Base-by-base conservation (phyloP, 1,140 invertebrate species). In the Lutraria rhynchaena region DNA sequence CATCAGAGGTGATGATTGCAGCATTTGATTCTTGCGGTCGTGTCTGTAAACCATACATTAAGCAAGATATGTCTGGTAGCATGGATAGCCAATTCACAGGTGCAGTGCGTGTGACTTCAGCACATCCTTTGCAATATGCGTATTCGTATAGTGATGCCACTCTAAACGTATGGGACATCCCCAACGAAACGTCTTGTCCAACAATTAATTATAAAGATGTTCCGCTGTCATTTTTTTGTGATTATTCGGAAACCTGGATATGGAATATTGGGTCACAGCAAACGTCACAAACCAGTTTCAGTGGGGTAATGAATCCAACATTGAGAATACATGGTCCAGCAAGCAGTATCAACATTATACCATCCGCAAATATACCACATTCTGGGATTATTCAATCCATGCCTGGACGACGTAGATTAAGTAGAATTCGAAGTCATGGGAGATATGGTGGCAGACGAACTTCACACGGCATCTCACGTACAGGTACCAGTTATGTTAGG, bases 1-100 rank as follows among this genome's bases (percentile, higher is more conserved):
- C 57, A 19, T 63, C 82, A 29, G 81, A 87, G 37, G 81, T 74
- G 0, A 74, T 84, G 11, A 31, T 87, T 22, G 63, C 80, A 35
- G 86, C 83, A 3, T 81, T 81, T 65, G 86, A 87, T 63, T 75
- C 69, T 11, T 87, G 86, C 46, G 83, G 86, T 13, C 41, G 83
- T 4, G 78, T 85, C 17, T 87, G 86, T 61, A 78, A 49, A n/a
- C 61, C 80, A 27, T 85, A 77, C 49, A 82, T 80, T 37, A 82
- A 58, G 17, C 27, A 70, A 13, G 51, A 31, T 15, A 55, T 49
- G 9, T 37, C 57, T 15, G 76, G 65, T 13, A 37, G 49, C 2
- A 37, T 41, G 31, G 82, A 78, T 22, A 70, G 73, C 37, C 60
- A 71, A 46, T 84, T 83, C 31, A 53, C 73, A 49, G 83, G 85